A percentile compares a stretch with the other conserved stretches of the same genome.
Conservation (phyloP, 2,888 invertebrate species). For the Fissipunctia ypsillon region DNA sequence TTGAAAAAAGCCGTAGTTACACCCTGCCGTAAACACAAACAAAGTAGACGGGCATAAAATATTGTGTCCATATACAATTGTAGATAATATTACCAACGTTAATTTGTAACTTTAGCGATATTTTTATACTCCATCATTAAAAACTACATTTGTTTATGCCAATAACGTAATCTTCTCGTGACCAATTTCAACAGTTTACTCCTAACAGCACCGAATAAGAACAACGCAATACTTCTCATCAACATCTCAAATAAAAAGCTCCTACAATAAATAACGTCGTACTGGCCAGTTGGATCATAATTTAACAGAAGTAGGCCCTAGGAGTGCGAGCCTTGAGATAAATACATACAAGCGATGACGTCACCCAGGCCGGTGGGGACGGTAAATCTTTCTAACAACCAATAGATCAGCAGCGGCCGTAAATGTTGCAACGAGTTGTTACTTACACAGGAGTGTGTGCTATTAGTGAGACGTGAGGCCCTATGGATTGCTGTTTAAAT, state of each 20-base stretch:
- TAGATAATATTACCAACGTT: neutral
- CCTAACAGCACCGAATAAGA: neutral
- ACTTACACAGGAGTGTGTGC: conserved; percentile 13
- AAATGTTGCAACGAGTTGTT: conserved; percentile 57
- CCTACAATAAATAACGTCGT: conserved; percentile 52
- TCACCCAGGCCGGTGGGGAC: conserved; percentile 44
- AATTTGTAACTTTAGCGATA: neutral
- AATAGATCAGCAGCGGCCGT: conserved; percentile 51
- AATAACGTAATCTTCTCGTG: neutral
- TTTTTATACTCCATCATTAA: neutral
- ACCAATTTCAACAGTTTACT: conserved; percentile 4
- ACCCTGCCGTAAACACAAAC: neutral
- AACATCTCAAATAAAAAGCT: conserved; percentile 53
- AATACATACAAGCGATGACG: conserved; percentile 60
- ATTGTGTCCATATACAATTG: neutral
- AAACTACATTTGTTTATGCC: neutral
- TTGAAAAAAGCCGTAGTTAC: neutral
- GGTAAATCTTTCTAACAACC: conserved; percentile 60
- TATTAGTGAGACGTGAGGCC: conserved; percentile 33
- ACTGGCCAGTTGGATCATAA: conserved; percentile 56
- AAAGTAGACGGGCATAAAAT: neutral
- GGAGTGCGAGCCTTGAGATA: conserved; percentile 60
- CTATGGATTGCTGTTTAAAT: conserved; percentile 23
- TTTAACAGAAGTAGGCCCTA: conserved; percentile 62
- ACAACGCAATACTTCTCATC: conserved; percentile 12